Percentiles rank a stretch among this genome's conserved stretches.
These are phyloP conservation scores for Vimba vimba DNA, from an alignment of 2,113 vertebrate genomes.

Conservation along the genomic window DNA sequence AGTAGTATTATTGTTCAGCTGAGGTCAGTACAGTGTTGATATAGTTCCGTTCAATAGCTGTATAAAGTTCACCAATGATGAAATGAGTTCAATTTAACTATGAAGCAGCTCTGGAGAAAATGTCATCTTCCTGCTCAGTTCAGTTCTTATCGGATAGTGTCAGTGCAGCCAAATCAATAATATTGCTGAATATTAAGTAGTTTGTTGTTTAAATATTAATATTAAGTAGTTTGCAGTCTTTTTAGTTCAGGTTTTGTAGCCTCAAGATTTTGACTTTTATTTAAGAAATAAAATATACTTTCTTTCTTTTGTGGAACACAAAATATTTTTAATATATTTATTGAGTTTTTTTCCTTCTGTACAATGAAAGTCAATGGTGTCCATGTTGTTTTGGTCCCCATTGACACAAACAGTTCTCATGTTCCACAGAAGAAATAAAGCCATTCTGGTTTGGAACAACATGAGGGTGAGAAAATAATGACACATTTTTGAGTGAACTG, in stretches of 20 bases:
- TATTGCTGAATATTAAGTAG: too few relatives aligned
- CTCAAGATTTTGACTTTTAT: background rate
- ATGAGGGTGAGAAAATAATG: too few relatives aligned
- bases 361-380: background rate
- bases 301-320: background rate
- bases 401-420: background rate
- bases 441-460: background rate
- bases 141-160: too few relatives aligned
- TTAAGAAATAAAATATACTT: background rate
- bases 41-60: too few relatives aligned
- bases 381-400: background rate
- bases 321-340: background rate
- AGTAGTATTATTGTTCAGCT: too few relatives aligned
- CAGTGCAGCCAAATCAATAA: too few relatives aligned
- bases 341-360: background rate
- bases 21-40: too few relatives aligned
- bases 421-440: constrained; percentile 6
- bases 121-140: too few relatives aligned
- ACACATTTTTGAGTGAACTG: background rate
- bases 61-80: too few relatives aligned
- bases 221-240: background rate
- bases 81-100: too few relatives aligned
- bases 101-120: too few relatives aligned
- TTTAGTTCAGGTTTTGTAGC: background rate
- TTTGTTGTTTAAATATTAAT: too few relatives aligned